phyloP scores from a whole-genome alignment of 1,140 invertebrate genomes.

The Phocides pigmalion region DNA sequence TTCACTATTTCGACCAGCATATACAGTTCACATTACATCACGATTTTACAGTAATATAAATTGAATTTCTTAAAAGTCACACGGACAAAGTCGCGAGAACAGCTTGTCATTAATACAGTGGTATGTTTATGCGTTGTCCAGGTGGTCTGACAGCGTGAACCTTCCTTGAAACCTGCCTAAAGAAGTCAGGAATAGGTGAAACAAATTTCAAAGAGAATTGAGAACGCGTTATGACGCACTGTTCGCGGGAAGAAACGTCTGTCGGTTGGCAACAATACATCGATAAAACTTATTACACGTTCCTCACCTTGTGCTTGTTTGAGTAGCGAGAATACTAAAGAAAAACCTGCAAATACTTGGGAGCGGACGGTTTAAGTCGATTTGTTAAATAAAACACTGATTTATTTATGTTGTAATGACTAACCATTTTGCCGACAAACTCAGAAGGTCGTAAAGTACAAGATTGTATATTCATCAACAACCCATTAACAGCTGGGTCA shows the following conservation, averaged over 20 bases:
- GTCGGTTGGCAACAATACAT: conserved; percentile 65
- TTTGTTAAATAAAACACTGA: conserved; percentile 27
- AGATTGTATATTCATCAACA: no score
- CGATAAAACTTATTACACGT: conserved; percentile 71
- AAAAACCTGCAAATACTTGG: conserved; percentile 32
- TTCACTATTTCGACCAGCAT: no score
- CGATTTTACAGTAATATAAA: no score
- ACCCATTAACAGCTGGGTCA: no score
- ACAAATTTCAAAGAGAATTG: conserved; percentile 67
- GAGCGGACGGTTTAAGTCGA: conserved; percentile 15
- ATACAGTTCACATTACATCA: no score
- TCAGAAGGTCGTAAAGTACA: neutral
- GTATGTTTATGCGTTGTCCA: conserved; percentile 47
- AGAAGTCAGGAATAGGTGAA: conserved; percentile 64
- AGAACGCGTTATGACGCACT: conserved; percentile 61
- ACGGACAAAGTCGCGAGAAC: no score
- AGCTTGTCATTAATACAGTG: conserved; percentile 43
- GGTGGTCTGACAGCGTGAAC: conserved; percentile 54
- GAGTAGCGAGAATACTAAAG: conserved; percentile 44
- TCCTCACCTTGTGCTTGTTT: conserved; percentile 55
- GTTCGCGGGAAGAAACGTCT: conserved; percentile 53
- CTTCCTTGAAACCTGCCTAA: conserved; percentile 48
- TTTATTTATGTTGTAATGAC: conserved; percentile 16
- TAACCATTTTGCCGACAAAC: neutral
- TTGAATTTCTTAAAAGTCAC: no score